Percentiles rank a stretch among this genome's conserved stretches.
Conservation (phyloP, 2,113 vertebrate genomes). For the Etia nguti region DNA sequence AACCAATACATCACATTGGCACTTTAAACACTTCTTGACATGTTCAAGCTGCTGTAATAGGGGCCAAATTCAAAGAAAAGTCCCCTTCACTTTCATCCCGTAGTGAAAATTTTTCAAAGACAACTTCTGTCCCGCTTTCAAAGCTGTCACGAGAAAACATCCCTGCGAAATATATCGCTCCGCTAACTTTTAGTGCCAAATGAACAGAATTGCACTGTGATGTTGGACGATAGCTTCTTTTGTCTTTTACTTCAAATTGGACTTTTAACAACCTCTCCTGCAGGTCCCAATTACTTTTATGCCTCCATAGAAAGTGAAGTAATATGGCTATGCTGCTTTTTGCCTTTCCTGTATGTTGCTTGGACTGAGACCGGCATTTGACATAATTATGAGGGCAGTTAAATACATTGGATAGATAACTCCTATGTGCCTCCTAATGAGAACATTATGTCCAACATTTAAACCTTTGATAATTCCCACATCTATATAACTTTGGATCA, state of each 20-base stretch:
- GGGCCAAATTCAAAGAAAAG: not conserved
- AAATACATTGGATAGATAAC: constrained; percentile 37
- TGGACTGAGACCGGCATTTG: constrained; percentile 15
- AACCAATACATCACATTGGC: constrained; percentile 44
- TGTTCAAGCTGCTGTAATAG: constrained; percentile 10
- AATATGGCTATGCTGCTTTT: not conserved
- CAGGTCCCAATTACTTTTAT: constrained; percentile 17
- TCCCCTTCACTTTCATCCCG: not conserved
- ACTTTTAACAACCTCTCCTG: constrained; percentile 6
- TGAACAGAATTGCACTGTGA: constrained; percentile 9
- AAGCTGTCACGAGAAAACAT: not conserved
- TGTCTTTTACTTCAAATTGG: not conserved
- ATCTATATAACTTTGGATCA: constrained; percentile 17
- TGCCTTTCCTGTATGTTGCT: not conserved
- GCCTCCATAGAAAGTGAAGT: not conserved
- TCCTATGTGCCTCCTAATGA: constrained; percentile 31
- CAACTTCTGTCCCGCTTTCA: not conserved
- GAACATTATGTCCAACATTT: constrained; percentile 28
- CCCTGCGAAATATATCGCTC: not conserved
- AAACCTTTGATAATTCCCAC: constrained; percentile 46
- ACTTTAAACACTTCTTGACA: constrained; percentile 12
- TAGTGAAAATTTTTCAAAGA: not conserved
- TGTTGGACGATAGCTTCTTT: not conserved
- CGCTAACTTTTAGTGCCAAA: constrained; percentile 1
- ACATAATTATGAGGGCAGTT: constrained; percentile 49